These are phyloP conservation scores for Megalurothrips usitatus DNA, from an alignment of 2,888 invertebrate genomes.

Conservation along the genomic window DNA sequence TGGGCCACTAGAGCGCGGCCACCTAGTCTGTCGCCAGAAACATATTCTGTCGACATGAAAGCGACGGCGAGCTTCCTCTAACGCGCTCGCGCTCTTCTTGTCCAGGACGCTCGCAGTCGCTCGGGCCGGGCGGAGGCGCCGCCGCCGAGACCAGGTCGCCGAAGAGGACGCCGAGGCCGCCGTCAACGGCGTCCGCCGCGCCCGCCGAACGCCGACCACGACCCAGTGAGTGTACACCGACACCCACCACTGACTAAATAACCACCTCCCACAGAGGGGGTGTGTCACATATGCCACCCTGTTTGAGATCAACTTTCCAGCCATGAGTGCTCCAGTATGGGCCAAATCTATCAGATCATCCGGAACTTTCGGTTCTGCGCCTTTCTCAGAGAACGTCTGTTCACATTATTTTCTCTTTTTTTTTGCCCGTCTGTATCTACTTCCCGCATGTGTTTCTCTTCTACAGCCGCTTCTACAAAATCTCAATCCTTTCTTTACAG, in stretches of 20 bases:
- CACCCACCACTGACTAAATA: no score
- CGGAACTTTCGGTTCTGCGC: slow-evolving; percentile 23
- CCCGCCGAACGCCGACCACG: slow-evolving; percentile 60
- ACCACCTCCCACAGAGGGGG: no score
- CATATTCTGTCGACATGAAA: no score
- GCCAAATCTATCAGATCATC: not conserved
- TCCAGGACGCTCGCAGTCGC: slow-evolving; percentile 63
- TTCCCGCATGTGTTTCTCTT: slow-evolving; percentile 8
- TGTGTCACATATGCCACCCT: no score
- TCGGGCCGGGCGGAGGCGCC: slow-evolving; percentile 58
- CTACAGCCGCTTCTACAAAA: not conserved
- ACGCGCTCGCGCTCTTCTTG: not conserved
- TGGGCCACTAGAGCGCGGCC: no score
- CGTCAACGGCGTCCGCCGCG: slow-evolving; percentile 52
- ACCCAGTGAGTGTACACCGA: slow-evolving; percentile 58
- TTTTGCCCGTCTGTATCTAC: not conserved
- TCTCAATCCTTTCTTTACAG: not conserved
- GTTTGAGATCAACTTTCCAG: no score
- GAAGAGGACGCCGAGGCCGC: slow-evolving; percentile 61
- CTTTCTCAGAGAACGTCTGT: no score
- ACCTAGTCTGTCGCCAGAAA: no score
- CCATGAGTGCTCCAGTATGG: no score
- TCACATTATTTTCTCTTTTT: slow-evolving; percentile 31
- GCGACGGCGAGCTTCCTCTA: not conserved
- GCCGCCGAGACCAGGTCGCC: slow-evolving; percentile 67